These are phyloP conservation scores for Plebejus argus DNA, from an alignment of 2,888 invertebrate genomes.

Conservation along the genomic window DNA sequence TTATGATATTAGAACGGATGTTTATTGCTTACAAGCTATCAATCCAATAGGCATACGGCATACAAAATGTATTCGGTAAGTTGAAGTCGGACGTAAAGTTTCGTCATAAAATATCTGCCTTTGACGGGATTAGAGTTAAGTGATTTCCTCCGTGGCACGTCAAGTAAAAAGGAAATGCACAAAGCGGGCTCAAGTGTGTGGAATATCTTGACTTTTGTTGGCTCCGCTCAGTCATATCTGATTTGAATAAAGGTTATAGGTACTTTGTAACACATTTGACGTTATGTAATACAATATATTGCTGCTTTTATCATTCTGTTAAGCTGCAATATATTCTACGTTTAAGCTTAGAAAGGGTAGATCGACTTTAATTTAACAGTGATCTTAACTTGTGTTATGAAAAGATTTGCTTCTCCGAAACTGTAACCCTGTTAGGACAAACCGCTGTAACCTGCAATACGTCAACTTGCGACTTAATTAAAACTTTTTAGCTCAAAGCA, in stretches of 20 bases:
- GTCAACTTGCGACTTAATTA: no score
- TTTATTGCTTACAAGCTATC: no score
- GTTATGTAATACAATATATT: not conserved
- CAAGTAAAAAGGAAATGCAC: conserved; percentile 26
- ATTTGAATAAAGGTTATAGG: conserved; percentile 20
- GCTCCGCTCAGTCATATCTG: conserved; percentile 1
- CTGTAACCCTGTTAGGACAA: no score
- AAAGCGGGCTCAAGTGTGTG: conserved; percentile 26
- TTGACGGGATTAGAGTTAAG: conserved; percentile 12
- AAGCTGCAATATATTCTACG: no score
- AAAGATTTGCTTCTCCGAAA: not conserved
- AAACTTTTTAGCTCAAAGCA: no score
- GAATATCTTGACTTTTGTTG: conserved; percentile 22
- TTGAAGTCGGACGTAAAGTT: conserved; percentile 6
- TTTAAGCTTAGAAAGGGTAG: not conserved
- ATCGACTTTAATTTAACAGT: not conserved
- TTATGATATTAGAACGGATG: no score
- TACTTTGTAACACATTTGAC: conserved; percentile 3
- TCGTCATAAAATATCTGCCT: conserved; percentile 21
- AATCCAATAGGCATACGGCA: not conserved
- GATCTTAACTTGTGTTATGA: not conserved
- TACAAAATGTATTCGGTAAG: not conserved
- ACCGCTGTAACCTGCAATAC: no score
- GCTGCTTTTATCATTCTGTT: not conserved
- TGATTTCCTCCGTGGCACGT: conserved; percentile 10